Evolutionary conservation across 1,140 invertebrate species (phyloP).

Genomic region (Atta texana): DNA sequence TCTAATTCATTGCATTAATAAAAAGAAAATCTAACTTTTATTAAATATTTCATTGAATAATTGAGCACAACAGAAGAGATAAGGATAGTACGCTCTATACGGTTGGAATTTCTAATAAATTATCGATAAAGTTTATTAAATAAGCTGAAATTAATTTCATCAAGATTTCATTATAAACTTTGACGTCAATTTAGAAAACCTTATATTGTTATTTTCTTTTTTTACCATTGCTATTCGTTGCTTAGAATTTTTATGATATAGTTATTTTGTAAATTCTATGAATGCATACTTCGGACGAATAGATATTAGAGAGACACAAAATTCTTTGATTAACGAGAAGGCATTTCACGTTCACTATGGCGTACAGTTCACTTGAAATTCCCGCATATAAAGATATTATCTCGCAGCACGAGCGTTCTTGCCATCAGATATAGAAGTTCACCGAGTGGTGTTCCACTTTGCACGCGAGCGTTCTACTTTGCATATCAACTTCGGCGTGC

Average conservation of each 20-base stretch:
- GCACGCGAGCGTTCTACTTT: constrained; percentile 65
- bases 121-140: neutral
- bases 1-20: neutral
- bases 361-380: constrained; percentile 59
- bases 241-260: neutral
- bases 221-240: neutral
- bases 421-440: constrained; percentile 62
- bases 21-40: neutral
- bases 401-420: constrained; percentile 63
- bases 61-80: neutral
- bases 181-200: neutral
- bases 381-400: constrained; percentile 63
- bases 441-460: constrained; percentile 61
- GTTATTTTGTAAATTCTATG: neutral
- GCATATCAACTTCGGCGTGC: constrained; percentile 57
- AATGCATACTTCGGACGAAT: neutral
- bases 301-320: constrained; percentile 32
- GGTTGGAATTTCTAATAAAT: neutral
- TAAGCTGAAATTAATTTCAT: neutral
- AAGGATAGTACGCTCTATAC: neutral
- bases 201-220: neutral
- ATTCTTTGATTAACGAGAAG: constrained; percentile 36
- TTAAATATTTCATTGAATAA: constrained; percentile 14
- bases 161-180: neutral
- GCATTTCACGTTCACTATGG: constrained; percentile 10